Percentiles rank a stretch among this genome's conserved stretches.
phyloP scores from a whole-genome alignment of 2,888 invertebrate genomes.

The Eupithecia pulchellata region DNA sequence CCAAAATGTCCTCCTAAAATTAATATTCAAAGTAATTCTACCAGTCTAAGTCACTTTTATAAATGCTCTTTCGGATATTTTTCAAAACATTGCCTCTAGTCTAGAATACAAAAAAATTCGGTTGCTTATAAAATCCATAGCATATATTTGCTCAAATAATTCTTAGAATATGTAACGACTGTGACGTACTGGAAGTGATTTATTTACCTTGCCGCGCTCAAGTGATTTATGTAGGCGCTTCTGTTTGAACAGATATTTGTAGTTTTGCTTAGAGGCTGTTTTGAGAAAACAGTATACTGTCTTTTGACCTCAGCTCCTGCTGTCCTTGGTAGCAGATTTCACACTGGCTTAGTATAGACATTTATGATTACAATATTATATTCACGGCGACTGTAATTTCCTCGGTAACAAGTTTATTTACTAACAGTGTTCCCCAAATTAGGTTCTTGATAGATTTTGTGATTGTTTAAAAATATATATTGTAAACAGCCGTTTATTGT shows the following conservation, averaged over 20 bases:
- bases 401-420: no score
- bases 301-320: constrained; percentile 32
- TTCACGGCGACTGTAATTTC: no score
- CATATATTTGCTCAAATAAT: constrained; percentile 44
- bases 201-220: constrained; percentile 46
- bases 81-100: background rate
- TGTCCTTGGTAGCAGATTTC: constrained; percentile 5
- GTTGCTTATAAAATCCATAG: constrained; percentile 20
- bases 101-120: background rate
- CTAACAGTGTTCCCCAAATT: no score
- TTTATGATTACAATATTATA: no score
- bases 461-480: no score
- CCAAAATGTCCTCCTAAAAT: no score
- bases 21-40: background rate
- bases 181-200: constrained; percentile 44
- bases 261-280: constrained; percentile 35
- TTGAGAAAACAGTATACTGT: constrained; percentile 35
- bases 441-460: no score
- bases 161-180: constrained; percentile 48
- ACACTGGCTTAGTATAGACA: background rate
- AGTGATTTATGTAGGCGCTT: constrained; percentile 51
- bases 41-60: background rate
- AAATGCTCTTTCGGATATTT: background rate
- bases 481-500: no score
- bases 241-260: constrained; percentile 53